Conservation (phyloP, 2,888 invertebrate species). For the Nomada fucata region DNA sequence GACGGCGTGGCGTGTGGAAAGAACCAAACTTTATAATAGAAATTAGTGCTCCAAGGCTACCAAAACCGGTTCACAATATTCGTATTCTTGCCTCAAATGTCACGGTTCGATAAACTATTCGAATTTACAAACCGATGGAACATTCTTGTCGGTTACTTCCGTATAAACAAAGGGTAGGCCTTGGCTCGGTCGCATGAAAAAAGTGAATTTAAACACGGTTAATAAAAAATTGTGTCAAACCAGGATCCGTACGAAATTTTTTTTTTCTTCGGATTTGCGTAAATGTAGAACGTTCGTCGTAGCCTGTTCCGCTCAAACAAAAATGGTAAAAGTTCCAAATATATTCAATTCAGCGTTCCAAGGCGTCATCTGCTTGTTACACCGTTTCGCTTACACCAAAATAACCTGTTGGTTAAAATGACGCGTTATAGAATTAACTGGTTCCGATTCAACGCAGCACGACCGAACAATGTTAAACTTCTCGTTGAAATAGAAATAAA, state of each 20-base stretch:
- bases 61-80: constrained; percentile 26
- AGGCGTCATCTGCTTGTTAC: neutral
- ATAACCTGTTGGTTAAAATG: constrained; percentile 26
- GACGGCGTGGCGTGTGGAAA: neutral
- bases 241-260: no score
- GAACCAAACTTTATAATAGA: constrained; percentile 38
- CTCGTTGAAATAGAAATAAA: neutral
- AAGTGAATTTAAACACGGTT: no score
- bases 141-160: neutral
- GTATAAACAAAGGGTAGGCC: no score
- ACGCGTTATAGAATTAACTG: constrained; percentile 3
- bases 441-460: neutral
- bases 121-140: neutral
- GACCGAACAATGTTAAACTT: neutral
- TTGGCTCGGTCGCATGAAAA: no score
- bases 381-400: constrained; percentile 24
- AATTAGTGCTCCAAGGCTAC: constrained; percentile 41
- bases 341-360: no score
- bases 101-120: no score
- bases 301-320: neutral
- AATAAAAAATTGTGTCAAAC: no score
- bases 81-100: neutral
- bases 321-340: neutral
- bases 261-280: no score
- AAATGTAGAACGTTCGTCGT: no score